These are phyloP conservation scores for Hyalella azteca DNA, from an alignment of 2,888 invertebrate species.

Conservation along the genomic window DNA sequence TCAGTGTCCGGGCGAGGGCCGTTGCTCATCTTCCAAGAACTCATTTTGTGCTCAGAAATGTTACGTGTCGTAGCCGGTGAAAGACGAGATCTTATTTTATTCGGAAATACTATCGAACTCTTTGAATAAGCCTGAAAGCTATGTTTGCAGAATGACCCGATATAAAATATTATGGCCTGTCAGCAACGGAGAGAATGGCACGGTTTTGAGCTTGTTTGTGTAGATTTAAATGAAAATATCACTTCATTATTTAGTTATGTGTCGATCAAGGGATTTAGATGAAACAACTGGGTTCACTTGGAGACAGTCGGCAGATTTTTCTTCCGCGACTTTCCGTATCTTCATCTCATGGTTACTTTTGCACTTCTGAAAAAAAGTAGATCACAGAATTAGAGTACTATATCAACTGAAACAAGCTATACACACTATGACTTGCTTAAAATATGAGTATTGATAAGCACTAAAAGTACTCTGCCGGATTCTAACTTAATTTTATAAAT, in stretches of 20 bases:
- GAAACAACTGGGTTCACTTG: neutral
- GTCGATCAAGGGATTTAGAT: neutral
- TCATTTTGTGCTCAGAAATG: neutral
- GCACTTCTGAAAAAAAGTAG: neutral
- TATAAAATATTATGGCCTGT: neutral
- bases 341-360: neutral
- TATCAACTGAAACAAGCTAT: neutral
- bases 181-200: neutral
- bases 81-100: neutral
- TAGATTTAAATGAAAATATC: neutral
- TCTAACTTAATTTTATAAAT: neutral
- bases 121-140: neutral
- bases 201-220: neutral
- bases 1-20: neutral
- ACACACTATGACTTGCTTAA: neutral
- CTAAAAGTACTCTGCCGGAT: neutral
- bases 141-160: neutral
- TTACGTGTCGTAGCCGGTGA: neutral
- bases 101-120: neutral
- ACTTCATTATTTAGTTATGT: neutral
- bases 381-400: neutral
- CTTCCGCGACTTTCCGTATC: neutral
- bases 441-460: neutral
- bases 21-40: too few relatives aligned
- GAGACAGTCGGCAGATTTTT: neutral